Base-by-base conservation (phyloP, 2,113 vertebrate genomes). In the Dryoscopus gambensis region DNA sequence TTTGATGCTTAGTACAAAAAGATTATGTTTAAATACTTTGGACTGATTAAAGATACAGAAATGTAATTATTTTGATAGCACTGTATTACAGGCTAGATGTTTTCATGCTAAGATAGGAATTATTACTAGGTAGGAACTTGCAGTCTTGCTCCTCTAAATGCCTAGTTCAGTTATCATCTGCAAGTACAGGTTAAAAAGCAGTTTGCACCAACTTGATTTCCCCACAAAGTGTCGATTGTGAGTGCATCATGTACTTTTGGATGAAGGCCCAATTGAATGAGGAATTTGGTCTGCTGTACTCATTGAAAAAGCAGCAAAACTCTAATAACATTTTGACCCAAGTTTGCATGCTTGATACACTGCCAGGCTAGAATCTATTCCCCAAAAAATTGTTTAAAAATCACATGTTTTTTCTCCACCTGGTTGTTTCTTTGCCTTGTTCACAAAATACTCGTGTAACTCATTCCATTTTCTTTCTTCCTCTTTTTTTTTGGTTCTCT, bases 21-120 rank as follows among this genome's bases (percentile, higher is more conserved):
- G 7, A 4, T 52, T 91, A 9, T 83, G 42, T 84, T 95, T 90
- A 55, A 84, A 86, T 88, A n/a, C 46, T 93, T 83, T 50, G 19
- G 24, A 40, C 53, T 67, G 59, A 86, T 67, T 73, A 57, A 86
- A 93, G 37, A 62, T 53, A 57, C 33, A 31, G 8, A 84, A 90
- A 69, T 76, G 25, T 83, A 84, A 57, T 56, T 88, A 28, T 88
- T 94, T 94, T 83, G 59, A 46, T 55, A 60, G 65, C 46, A 60
- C 31, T 74, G 5, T 83, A 20, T 76, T 88, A 47, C 16, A 76
- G 49, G 46, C 11, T 46, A 86, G 52, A 56, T 69, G 16, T 49
- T 91, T 97, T 91, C 22, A 24, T 90, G 31, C 88, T 92, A 77
- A 60, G 7, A 8, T 40, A 84, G 27, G 30, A 50, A 11, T 60